Base-by-base conservation (phyloP, 2,888 invertebrate species). In the Acronicta psi region DNA sequence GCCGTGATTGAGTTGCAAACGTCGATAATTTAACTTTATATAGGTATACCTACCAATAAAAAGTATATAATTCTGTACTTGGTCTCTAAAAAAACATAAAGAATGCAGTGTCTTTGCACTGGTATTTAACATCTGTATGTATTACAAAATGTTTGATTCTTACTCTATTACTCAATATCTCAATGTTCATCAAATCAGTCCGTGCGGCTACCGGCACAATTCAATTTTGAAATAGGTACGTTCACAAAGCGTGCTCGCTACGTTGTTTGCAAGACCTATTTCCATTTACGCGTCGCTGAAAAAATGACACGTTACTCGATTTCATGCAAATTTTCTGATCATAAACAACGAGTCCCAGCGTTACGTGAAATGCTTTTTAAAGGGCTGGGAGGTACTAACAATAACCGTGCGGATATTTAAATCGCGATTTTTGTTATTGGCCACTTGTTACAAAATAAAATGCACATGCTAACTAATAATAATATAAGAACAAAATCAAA, bases 141-240 rank as follows among this genome's bases (percentile, higher is more conserved):
- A 23, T 7, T 23, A 23, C 7, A 6, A 7, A 10, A 2, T 1
- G 1, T 25, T 25, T 1, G 2, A 25, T 2, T 25, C 11, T 29
- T 29, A 3, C 29, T 29, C 9, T 31, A 13, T 0, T 2, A 34
- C 34, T 34, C 0, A 34, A 34, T 34, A 34, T 1, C 34, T n/a
- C 34, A n/a, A n/a, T 34, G 34, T n/a, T 78, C 72, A 80, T 79
- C 73, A 79, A 83, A 80, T 79, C 79, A 78, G 62, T 51, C 41
- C 20, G 56, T 61, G 56, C 74, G 62, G 61, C 70, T 68, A 71
- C 61, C 59, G 65, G 69, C 70, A 66, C 60, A 81, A 85, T 84
- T 83, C 79, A 82, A 86, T 86, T 83, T 81, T 69, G 72, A 73
- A 83, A 83, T 79, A 76, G 77, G 77, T 79, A 76, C 77, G 77